Conservation (phyloP, 2,888 invertebrate species). For the Argyra leucocephala region DNA sequence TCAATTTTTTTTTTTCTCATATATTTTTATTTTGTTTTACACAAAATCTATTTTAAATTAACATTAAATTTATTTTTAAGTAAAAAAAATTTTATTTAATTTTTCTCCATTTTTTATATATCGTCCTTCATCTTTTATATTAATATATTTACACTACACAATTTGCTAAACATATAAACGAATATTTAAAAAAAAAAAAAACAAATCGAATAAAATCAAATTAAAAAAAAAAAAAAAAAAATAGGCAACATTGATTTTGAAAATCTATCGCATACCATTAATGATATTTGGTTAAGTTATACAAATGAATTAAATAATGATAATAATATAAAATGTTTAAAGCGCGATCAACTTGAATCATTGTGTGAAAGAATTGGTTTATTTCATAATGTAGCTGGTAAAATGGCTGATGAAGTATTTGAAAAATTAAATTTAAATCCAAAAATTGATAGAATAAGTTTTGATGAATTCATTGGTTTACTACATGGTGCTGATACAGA, state of each 20-base stretch:
- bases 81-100: no score
- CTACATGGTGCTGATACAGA: conserved; percentile 46
- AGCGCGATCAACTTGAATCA: conserved; percentile 53
- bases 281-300: conserved; percentile 54
- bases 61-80: no score
- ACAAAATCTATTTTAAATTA: no score
- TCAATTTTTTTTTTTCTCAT: no score
- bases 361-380: conserved; percentile 56
- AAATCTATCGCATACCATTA: conserved; percentile 47
- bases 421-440: conserved; percentile 54
- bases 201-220: not conserved
- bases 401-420: conserved; percentile 55
- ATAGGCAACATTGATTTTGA: conserved; percentile 43
- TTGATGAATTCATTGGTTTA: conserved; percentile 55
- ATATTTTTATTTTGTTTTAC: no score
- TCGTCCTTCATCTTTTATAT: not conserved
- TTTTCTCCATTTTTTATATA: not conserved
- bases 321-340: conserved; percentile 44
- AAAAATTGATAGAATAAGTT: conserved; percentile 52
- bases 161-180: conserved; percentile 17
- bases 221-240: conserved; percentile 16
- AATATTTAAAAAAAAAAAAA: conserved; percentile 15
- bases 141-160: conserved; percentile 10
- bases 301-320: conserved; percentile 42
- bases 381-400: conserved; percentile 53